phyloP scores from a whole-genome alignment of 2,113 vertebrate genomes.

The Morone chrysops region DNA sequence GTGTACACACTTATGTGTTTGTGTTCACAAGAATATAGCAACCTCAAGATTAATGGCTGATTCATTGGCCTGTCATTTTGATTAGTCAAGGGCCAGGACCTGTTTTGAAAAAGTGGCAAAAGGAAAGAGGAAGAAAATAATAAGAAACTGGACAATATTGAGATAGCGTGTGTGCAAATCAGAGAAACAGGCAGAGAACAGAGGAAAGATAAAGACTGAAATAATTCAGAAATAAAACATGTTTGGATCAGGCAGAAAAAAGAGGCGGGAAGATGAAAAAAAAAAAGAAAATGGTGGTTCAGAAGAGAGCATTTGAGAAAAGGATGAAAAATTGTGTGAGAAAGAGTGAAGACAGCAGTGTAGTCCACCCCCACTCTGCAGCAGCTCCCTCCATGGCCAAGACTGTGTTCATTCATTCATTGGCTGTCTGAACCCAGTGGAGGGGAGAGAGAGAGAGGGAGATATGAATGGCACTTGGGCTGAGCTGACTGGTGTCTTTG shows the following conservation, averaged over 20 bases:
- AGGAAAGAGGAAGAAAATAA: slow-evolving; percentile 20
- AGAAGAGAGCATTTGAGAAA: slow-evolving; percentile 25
- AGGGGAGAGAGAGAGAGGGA: slow-evolving; percentile 21
- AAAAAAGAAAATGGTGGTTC: slow-evolving; percentile 29
- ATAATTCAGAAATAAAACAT: neutral
- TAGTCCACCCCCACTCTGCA: slow-evolving; percentile 49
- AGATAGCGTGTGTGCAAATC: neutral
- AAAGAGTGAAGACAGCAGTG: slow-evolving; percentile 48
- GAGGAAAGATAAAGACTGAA: neutral
- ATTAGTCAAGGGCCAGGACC: slow-evolving; percentile 62
- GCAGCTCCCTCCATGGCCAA: slow-evolving; percentile 43
- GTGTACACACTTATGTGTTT: slow-evolving; percentile 32
- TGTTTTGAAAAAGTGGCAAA: slow-evolving; percentile 52
- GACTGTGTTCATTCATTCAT: slow-evolving; percentile 68
- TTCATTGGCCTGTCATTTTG: slow-evolving; percentile 66
- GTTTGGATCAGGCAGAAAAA: neutral
- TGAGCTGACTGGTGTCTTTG: slow-evolving; percentile 61
- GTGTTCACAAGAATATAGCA: slow-evolving; percentile 46
- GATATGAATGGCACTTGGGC: slow-evolving; percentile 61
- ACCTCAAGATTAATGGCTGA: slow-evolving; percentile 70
- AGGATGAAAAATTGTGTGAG: slow-evolving; percentile 43
- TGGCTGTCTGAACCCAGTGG: slow-evolving; percentile 31
- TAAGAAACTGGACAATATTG: slow-evolving; percentile 12
- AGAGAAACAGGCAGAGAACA: neutral
- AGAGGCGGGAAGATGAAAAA: neutral